A percentile compares a stretch with the other conserved stretches of the same genome.
Conservation (phyloP, 1,140 invertebrate species). For the Drosophila orena region DNA sequence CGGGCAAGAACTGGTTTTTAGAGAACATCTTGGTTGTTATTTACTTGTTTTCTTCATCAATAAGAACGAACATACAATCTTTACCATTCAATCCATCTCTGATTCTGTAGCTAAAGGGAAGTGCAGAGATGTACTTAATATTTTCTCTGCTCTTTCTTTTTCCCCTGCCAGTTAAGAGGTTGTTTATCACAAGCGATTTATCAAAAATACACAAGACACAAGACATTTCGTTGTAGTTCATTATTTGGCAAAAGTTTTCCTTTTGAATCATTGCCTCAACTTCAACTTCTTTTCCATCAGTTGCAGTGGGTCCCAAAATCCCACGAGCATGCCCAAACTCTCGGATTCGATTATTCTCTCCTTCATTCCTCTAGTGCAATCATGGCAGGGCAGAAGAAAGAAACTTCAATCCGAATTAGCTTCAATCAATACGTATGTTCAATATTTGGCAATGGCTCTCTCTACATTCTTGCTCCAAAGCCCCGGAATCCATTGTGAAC, state of each 20-base stretch:
- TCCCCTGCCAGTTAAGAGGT: neutral
- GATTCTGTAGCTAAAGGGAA: neutral
- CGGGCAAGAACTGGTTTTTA: slow-evolving; percentile 4
- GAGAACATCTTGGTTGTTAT: neutral
- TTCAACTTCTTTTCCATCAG: slow-evolving; percentile 8
- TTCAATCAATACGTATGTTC: slow-evolving; percentile 42
- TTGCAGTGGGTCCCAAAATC: slow-evolving; percentile 7
- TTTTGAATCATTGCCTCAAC: slow-evolving; percentile 15
- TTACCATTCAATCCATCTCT: neutral
- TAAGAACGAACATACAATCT: too few relatives aligned
- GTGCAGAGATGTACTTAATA: neutral
- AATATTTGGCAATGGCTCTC: slow-evolving; percentile 39
- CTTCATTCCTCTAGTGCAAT: slow-evolving; percentile 29
- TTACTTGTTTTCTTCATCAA: neutral
- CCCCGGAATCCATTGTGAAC: slow-evolving; percentile 51
- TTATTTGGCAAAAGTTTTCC: slow-evolving; percentile 28
- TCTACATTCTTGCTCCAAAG: slow-evolving; percentile 22
- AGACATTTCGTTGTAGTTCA: slow-evolving; percentile 11
- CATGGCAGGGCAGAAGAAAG: slow-evolving; percentile 10
- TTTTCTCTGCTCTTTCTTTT: neutral
- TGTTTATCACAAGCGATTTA: slow-evolving; percentile 4
- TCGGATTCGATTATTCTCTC: slow-evolving; percentile 31
- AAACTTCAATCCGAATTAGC: slow-evolving; percentile 48
- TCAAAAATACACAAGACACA: neutral
- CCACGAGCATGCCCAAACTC: slow-evolving; percentile 17